phyloP scores from a whole-genome alignment of 2,797 vertebrate genomes.

The Macropodus opercularis region DNA sequence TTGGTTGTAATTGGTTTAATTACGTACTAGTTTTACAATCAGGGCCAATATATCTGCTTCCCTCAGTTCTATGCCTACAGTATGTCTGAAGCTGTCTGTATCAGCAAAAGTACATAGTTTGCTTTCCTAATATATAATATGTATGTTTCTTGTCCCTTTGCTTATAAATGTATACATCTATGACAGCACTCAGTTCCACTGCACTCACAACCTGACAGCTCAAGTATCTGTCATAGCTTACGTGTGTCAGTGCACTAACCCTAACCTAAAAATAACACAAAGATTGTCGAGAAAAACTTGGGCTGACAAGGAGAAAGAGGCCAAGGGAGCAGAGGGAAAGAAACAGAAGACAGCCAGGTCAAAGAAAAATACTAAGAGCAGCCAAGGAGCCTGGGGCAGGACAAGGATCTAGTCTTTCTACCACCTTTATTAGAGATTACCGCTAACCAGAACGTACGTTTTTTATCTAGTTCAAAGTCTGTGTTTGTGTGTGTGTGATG shows the following conservation, averaged over 20 bases:
- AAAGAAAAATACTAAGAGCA: background rate
- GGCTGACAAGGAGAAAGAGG: conserved; percentile 28
- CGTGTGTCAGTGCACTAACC: conserved; percentile 51
- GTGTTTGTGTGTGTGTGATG: conserved; percentile 17
- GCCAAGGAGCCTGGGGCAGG: conserved; percentile 11
- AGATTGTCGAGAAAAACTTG: conserved; percentile 44
- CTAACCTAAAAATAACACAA: conserved; percentile 73
- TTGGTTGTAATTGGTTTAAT: conserved; percentile 1
- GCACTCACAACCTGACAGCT: conserved; percentile 27
- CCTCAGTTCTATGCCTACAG: background rate
- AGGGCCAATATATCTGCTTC: background rate
- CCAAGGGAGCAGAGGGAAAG: conserved; percentile 1
- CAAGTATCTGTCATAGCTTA: conserved; percentile 67
- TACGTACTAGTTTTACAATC: conserved; percentile 20
- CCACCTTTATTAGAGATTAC: conserved; percentile 30
- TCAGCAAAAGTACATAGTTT: background rate
- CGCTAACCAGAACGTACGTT: conserved; percentile 9
- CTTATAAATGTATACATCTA: conserved; percentile 20
- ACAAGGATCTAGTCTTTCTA: conserved; percentile 23
- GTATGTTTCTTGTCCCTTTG: background rate
- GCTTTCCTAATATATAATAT: conserved; percentile 1
- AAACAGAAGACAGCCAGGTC: background rate
- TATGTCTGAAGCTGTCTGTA: conserved; percentile 1
- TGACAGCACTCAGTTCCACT: conserved; percentile 15
- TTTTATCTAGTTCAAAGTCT: conserved; percentile 12